phyloP scores from a whole-genome alignment of 2,113 vertebrate species.

The Phalacrocorax carbo region DNA sequence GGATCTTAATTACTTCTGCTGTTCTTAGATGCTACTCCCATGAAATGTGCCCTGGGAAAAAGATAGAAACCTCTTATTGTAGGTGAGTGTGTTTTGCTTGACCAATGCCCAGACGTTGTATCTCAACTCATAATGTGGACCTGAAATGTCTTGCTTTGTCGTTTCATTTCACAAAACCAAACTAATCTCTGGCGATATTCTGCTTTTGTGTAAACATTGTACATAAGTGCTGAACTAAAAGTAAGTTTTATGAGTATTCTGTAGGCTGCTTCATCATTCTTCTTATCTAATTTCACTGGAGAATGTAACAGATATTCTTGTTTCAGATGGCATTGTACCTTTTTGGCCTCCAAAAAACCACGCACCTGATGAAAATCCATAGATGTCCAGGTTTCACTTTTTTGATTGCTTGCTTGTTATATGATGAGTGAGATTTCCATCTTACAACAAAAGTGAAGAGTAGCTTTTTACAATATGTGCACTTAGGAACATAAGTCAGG shows the following conservation, averaged over 20 bases:
- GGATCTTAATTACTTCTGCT: background rate
- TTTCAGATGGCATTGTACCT: background rate
- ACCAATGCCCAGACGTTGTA: background rate
- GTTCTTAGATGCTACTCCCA: background rate
- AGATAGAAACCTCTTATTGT: background rate
- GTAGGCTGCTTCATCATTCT: background rate
- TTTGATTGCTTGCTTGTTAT: background rate
- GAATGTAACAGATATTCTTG: background rate
- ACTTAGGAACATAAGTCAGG: background rate
- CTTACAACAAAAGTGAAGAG: background rate
- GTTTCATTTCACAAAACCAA: background rate
- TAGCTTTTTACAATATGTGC: background rate
- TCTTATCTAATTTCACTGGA: background rate
- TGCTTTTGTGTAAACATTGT: background rate
- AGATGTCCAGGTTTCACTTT: background rate
- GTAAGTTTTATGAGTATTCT: background rate
- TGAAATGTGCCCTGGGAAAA: background rate
- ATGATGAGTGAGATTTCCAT: background rate
- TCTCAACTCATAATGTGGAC: background rate
- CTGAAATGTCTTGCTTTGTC: background rate
- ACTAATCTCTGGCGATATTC: rapidly evolving
- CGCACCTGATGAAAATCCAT: background rate
- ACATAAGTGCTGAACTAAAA: background rate
- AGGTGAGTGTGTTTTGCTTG: background rate
- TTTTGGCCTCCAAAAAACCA: background rate